Evolutionary conservation across 1,140 invertebrate species (phyloP), one percentile per base, ranked within the genome.

Genomic region (Gonatopus flavifemur): DNA sequence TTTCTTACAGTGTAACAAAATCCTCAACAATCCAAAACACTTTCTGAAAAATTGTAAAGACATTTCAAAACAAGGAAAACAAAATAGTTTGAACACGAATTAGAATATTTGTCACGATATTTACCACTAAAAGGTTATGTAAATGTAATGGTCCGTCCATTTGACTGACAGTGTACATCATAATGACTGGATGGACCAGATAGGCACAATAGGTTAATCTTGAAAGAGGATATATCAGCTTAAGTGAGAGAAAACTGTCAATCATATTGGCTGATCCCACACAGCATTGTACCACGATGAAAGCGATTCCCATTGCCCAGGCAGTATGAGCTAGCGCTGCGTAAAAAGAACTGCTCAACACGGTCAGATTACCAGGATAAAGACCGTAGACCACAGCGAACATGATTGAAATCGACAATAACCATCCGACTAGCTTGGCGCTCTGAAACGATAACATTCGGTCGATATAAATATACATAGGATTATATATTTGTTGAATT

Each of bases 161-260:
- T 32, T 86, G 80, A 62, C 86, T 90, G 30, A 85, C 83, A 12
- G 86, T 88, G 32, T 88, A 81, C 72, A 87, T 84, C 88, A 91
- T 90, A 49, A 93, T 83, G 49, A 91, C 84, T 7, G 91, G 90
- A 78, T 96, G 93, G 10, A 96, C 83, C 19, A 96, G 82, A 72
- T 96, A 97, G 7, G 91, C 88, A 69, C 90, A 90, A 74, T 94
- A 96, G 1, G 93, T 94, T 25, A 96, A 82, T 40, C 93, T 82
- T 55, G 89, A 91, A n/a, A 96, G 77, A 0, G 93, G 93, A 56
- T 93, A 83, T 31, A 93, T 82, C 0, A 88, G 83, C 30, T 84
- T 82, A 71, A 90, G 90, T 1, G 90, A 93, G 15, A 96, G 78
- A 16, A 93, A 74, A 1, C 81, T 84, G 72, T 90, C 85, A 10